phyloP scores from a whole-genome alignment of 2,888 invertebrate species.

The Colostygia pectinataria region DNA sequence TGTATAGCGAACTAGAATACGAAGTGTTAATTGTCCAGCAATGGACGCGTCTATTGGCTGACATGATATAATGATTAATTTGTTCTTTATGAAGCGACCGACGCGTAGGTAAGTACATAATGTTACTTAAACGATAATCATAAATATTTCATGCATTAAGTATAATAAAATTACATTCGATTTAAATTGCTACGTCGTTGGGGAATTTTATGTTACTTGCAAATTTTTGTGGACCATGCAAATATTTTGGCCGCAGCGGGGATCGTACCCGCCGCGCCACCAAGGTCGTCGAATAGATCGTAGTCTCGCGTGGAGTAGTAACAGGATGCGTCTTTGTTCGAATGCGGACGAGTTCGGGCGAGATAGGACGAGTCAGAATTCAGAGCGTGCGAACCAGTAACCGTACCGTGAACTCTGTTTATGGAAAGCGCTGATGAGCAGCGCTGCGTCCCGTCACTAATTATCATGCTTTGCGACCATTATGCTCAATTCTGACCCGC shows the following conservation, averaged over 20 bases:
- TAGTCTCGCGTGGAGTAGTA: not conserved
- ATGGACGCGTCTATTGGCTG: no score
- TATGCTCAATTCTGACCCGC: no score
- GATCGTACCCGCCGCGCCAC: no score
- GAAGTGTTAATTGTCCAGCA: no score
- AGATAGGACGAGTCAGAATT: slow-evolving; percentile 42
- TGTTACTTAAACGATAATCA: slow-evolving; percentile 10
- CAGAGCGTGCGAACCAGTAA: slow-evolving; percentile 60
- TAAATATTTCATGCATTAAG: slow-evolving; percentile 14
- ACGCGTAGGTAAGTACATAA: not conserved
- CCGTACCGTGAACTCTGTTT: slow-evolving; percentile 35
- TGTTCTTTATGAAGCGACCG: slow-evolving; percentile 13
- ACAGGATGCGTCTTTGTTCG: slow-evolving; percentile 18
- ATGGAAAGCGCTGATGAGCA: slow-evolving; percentile 51
- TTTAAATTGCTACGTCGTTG: slow-evolving; percentile 11
- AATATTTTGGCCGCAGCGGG: no score
- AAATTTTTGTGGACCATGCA: no score
- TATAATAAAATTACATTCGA: slow-evolving; percentile 9
- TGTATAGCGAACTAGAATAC: no score
- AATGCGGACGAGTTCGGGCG: slow-evolving; percentile 21
- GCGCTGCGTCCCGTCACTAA: slow-evolving; percentile 44
- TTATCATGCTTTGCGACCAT: slow-evolving; percentile 35
- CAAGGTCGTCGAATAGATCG: no score
- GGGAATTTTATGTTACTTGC: slow-evolving; percentile 26
- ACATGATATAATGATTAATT: no score